Percentiles rank a stretch among this genome's conserved stretches.
These are phyloP conservation scores for Lagocephalus sceleratus DNA, from an alignment of 2,797 vertebrate genomes.

Conservation along the genomic window DNA sequence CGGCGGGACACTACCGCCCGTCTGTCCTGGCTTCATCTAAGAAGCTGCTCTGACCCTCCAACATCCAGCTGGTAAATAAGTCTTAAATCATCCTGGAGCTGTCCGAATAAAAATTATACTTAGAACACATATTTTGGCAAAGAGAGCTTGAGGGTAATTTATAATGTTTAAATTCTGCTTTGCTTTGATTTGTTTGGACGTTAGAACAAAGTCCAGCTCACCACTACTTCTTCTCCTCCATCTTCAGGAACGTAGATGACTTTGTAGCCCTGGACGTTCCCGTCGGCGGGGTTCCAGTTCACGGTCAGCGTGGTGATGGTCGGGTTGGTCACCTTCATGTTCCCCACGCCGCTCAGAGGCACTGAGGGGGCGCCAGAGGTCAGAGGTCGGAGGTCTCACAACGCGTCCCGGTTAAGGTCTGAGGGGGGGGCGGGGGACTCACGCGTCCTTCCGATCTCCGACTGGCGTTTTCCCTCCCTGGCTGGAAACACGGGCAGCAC, in stretches of 20 bases:
- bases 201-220: slow-evolving; percentile 28
- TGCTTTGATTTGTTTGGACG: too few species aligned
- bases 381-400: too few species aligned
- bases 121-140: too few species aligned
- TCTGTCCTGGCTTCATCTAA: too few species aligned
- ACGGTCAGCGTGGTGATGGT: slow-evolving; percentile 91
- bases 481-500: slow-evolving; percentile 85
- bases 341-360: slow-evolving; percentile 86
- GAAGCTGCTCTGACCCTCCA: too few species aligned
- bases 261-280: slow-evolving; percentile 93
- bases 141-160: too few species aligned
- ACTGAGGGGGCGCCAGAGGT: slow-evolving; percentile 62
- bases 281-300: slow-evolving; percentile 89
- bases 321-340: slow-evolving; percentile 82
- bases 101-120: too few species aligned
- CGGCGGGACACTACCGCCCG: not conserved
- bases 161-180: too few species aligned
- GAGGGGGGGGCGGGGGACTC: slow-evolving; percentile 47
- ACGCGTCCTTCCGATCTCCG: slow-evolving; percentile 91
- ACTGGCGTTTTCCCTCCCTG: slow-evolving; percentile 87
- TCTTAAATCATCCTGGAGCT: too few species aligned
- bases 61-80: too few species aligned
- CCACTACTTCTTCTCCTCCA: slow-evolving; percentile 80
- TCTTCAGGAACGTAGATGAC: slow-evolving; percentile 83
- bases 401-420: not conserved